A percentile compares a stretch with the other conserved stretches of the same genome.
phyloP scores from a whole-genome alignment of 1,140 invertebrate species.

The Neuroterus valhalla region DNA sequence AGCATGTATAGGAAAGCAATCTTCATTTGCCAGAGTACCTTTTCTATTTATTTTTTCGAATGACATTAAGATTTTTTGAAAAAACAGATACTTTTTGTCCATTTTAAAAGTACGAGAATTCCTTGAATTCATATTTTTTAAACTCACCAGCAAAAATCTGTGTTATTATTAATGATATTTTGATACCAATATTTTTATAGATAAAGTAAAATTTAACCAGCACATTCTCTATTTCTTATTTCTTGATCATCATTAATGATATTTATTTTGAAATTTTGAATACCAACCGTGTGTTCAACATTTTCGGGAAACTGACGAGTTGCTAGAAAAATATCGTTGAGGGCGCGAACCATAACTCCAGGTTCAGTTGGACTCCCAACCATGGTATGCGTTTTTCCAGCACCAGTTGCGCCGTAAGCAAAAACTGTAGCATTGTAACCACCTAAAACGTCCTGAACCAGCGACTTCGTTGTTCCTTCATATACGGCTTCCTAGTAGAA shows the following conservation, averaged over 20 bases:
- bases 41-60: too few relatives aligned
- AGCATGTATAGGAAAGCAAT: too few relatives aligned
- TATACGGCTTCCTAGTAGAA: constrained; percentile 87
- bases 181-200: too few relatives aligned
- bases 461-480: constrained; percentile 84
- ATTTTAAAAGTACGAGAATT: too few relatives aligned
- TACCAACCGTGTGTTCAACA: constrained; percentile 78
- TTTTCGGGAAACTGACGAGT: constrained; percentile 72
- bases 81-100: too few relatives aligned
- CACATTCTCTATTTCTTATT: too few relatives aligned
- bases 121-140: too few relatives aligned
- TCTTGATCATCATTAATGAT: not conserved
- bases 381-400: constrained; percentile 95
- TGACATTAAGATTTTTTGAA: too few relatives aligned
- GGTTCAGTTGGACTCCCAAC: constrained; percentile 83
- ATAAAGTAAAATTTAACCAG: too few relatives aligned
- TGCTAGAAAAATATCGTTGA: constrained; percentile 88
- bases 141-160: too few relatives aligned
- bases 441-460: constrained; percentile 91
- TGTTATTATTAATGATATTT: too few relatives aligned
- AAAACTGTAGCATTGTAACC: constrained; percentile 98
- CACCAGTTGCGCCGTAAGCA: constrained; percentile 96
- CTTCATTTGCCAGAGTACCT: too few relatives aligned
- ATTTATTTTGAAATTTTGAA: constrained; percentile 35
- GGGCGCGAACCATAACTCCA: constrained; percentile 91